These are phyloP conservation scores for Ptilodon capucinus DNA, from an alignment of 2,888 invertebrate genomes.

Conservation along the genomic window DNA sequence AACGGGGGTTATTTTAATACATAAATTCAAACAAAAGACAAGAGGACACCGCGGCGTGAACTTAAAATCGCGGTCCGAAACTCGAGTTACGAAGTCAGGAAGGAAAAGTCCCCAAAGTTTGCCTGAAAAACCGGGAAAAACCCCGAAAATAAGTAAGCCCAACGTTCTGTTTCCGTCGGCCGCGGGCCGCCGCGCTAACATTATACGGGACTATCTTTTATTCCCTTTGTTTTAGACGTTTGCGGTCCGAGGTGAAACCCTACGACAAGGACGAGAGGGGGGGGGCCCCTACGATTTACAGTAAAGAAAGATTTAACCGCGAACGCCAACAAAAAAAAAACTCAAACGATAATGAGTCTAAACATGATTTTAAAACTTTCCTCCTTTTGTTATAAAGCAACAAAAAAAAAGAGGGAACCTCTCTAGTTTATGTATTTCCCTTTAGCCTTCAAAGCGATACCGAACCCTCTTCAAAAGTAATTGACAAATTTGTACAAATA, in stretches of 20 bases:
- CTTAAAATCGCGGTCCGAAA: slow-evolving; percentile 64
- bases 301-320: slow-evolving; percentile 36
- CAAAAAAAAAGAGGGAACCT: slow-evolving; percentile 58
- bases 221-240: slow-evolving; percentile 72
- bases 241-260: slow-evolving; percentile 51
- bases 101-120: slow-evolving; percentile 68
- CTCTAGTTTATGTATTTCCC: slow-evolving; percentile 63
- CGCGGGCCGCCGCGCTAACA: slow-evolving; percentile 65
- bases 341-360: slow-evolving; percentile 53
- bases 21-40: slow-evolving; percentile 65
- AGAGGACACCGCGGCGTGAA: slow-evolving; percentile 60
- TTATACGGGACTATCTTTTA: slow-evolving; percentile 73
- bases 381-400: slow-evolving; percentile 60
- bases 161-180: slow-evolving; percentile 68
- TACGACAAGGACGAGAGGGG: slow-evolving; percentile 3
- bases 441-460: slow-evolving; percentile 44
- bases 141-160: slow-evolving; percentile 67
- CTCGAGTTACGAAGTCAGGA: slow-evolving; percentile 69
- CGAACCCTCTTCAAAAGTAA: slow-evolving; percentile 61
- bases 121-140: slow-evolving; percentile 65
- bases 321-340: slow-evolving; percentile 37
- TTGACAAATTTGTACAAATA: slow-evolving; percentile 68
- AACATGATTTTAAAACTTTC: slow-evolving; percentile 68
- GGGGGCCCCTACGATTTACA: slow-evolving; percentile 33
- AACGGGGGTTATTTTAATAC: slow-evolving; percentile 59